Evolutionary conservation across 1,140 invertebrate species (phyloP), one percentile per base, ranked within the genome.

Genomic region (Atopsyche davidsoni): DNA sequence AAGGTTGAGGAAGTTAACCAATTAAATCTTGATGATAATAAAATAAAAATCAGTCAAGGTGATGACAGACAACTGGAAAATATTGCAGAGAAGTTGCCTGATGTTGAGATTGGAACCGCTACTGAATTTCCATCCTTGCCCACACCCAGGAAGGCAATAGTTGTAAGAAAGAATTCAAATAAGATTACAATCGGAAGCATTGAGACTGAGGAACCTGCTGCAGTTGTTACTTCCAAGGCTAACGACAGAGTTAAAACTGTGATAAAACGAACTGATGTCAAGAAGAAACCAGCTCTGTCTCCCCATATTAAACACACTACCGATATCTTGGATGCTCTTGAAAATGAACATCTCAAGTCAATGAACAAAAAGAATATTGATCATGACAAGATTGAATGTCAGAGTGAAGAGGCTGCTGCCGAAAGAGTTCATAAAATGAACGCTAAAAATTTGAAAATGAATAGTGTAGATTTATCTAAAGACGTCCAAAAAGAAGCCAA

Each of bases 81-180:
- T n/a, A n/a, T n/a, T n/a, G n/a, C 41, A 22, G 46, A 55, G 34
- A 42, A 64, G 65, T 59, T 59, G 57, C 62, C 22, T 64, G 69
- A 51, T 60, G 67, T 71, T 53, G 76, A 69, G 69, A 66, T 63
- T 63, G 71, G 68, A 48, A 77, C 60, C 65, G 75, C 66, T 50
- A 72, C 69, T 58, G 73, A 75, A 60, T 67, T 63, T 55, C 64
- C 68, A 31, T 72, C 68, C 51, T 62, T 65, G 51, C 60, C 63
- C 1, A 52, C 59, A 13, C 64, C 71, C 22, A 73, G 71, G 54
- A 71, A 68, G 56, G 62, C 70, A 4, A 51, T 59, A 13, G 55
- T 62, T 32, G 53, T 64, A 64, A 22, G 62, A 65, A 35, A 71
- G 66, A 58, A 64, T 65, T 16, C 54, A 60, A 22, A 68, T 63